phyloP scores from a whole-genome alignment of 2,888 invertebrate species.

The Zaprionus bogoriensis region DNA sequence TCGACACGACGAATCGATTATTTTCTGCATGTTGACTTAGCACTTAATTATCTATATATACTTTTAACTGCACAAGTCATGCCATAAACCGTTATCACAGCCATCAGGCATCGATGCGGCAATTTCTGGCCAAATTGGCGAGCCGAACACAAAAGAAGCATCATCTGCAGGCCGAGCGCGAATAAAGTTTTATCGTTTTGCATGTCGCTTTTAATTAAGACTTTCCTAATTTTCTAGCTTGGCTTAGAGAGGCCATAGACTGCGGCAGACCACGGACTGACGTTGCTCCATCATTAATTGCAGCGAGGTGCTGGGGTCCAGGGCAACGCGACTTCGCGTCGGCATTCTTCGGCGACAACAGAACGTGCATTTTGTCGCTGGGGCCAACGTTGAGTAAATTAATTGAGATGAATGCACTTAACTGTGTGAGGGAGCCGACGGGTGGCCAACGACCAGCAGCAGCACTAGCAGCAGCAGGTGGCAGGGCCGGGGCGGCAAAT shows the following conservation, averaged over 20 bases:
- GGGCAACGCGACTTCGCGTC: not conserved
- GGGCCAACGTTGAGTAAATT: slow-evolving; percentile 53
- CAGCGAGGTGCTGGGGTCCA: slow-evolving; percentile 36
- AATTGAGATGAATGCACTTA: slow-evolving; percentile 78
- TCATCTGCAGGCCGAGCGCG: slow-evolving; percentile 9
- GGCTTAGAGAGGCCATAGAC: slow-evolving; percentile 7
- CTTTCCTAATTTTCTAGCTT: slow-evolving; percentile 61
- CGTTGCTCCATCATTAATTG: slow-evolving; percentile 43
- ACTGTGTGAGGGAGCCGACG: slow-evolving; percentile 53
- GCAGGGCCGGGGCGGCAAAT: not conserved
- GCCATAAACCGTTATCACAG: not conserved
- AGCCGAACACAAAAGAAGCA: slow-evolving; percentile 1
- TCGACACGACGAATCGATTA: slow-evolving; percentile 3
- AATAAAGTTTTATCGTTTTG: slow-evolving; percentile 56
- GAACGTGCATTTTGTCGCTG: slow-evolving; percentile 15
- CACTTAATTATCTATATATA: not conserved
- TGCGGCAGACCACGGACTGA: slow-evolving; percentile 20
- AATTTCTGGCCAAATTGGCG: slow-evolving; percentile 6
- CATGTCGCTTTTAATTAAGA: slow-evolving; percentile 71
- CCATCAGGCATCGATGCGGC: slow-evolving; percentile 5
- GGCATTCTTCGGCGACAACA: slow-evolving; percentile 51
- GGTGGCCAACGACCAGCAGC: slow-evolving; percentile 35
- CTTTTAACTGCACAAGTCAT: slow-evolving; percentile 1
- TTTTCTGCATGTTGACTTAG: not conserved
- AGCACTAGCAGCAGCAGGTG: slow-evolving; percentile 3